Evolutionary conservation across 2,888 invertebrate species (phyloP).

Genomic region (Anoncus sp.): DNA sequence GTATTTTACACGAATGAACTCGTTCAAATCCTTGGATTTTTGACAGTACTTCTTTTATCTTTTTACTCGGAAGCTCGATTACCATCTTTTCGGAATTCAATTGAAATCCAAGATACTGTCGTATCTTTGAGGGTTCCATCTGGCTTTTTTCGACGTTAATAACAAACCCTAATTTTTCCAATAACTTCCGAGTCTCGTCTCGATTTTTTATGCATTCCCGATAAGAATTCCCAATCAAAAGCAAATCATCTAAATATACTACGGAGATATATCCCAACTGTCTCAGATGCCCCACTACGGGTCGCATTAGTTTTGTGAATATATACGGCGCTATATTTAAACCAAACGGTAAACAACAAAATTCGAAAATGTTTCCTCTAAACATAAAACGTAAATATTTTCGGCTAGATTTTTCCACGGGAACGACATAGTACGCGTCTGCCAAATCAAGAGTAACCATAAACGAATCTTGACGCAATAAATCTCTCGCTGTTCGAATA

Average conservation of each 20-base stretch:
- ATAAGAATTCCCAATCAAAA: no score
- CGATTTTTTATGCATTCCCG: no score
- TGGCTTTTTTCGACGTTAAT: no score
- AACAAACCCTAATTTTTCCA: no score
- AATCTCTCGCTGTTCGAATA: conserved; percentile 21
- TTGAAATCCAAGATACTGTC: conserved; percentile 45
- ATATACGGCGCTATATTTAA: conserved; percentile 67
- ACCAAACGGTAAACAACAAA: conserved; percentile 67
- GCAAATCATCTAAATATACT: no score
- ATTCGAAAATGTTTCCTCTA: conserved; percentile 21
- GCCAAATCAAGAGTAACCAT: conserved; percentile 30
- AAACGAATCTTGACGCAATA: conserved; percentile 11
- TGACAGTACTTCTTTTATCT: not conserved
- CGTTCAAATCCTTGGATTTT: not conserved
- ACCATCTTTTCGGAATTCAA: conserved; percentile 32
- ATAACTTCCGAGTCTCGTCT: no score
- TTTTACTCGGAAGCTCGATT: conserved; percentile 17
- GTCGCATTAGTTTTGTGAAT: conserved; percentile 67
- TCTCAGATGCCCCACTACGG: not conserved
- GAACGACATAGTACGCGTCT: conserved; percentile 31
- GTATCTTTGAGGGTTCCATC: no score
- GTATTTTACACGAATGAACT: conserved; percentile 20
- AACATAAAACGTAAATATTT: conserved; percentile 42
- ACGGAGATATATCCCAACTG: not conserved
- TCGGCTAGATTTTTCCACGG: conserved; percentile 1